A percentile compares a stretch with the other conserved stretches of the same genome.
Conservation (phyloP, 2,888 invertebrate species). For the Dicyrtomina minuta region DNA sequence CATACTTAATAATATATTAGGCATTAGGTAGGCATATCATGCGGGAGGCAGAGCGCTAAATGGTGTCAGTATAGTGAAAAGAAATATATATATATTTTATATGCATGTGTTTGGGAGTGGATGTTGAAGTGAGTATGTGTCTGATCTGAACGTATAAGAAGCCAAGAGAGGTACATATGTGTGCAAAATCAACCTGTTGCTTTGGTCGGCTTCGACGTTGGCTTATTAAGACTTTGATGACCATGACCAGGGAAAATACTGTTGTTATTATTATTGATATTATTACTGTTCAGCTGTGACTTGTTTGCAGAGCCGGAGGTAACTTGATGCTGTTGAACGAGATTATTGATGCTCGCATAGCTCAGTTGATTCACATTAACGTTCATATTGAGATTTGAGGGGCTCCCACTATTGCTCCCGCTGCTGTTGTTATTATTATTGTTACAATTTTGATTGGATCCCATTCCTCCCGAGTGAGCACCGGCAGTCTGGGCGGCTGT, state of each 20-base stretch:
- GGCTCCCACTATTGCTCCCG: conserved; percentile 40
- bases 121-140: too few species aligned
- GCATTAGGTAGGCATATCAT: too few species aligned
- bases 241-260: conserved; percentile 35
- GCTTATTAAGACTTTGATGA: conserved; percentile 23
- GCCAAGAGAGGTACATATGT: not conserved
- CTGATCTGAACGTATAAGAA: not conserved
- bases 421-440: conserved; percentile 38
- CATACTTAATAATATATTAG: too few species aligned
- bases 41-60: too few species aligned
- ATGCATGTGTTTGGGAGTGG: too few species aligned
- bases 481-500: conserved; percentile 37
- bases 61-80: too few species aligned
- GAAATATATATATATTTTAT: too few species aligned
- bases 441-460: conserved; percentile 15
- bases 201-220: conserved; percentile 18
- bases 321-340: conserved; percentile 48
- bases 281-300: conserved; percentile 30
- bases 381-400: conserved; percentile 40
- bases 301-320: conserved; percentile 45
- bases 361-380: conserved; percentile 42
- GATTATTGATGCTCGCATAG: conserved; percentile 49
- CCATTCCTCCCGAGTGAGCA: not conserved
- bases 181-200: conserved; percentile 29
- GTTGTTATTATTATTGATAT: conserved; percentile 30